Evolutionary conservation across 2,888 invertebrate species (phyloP).

Genomic region (Drosophila rellima): DNA sequence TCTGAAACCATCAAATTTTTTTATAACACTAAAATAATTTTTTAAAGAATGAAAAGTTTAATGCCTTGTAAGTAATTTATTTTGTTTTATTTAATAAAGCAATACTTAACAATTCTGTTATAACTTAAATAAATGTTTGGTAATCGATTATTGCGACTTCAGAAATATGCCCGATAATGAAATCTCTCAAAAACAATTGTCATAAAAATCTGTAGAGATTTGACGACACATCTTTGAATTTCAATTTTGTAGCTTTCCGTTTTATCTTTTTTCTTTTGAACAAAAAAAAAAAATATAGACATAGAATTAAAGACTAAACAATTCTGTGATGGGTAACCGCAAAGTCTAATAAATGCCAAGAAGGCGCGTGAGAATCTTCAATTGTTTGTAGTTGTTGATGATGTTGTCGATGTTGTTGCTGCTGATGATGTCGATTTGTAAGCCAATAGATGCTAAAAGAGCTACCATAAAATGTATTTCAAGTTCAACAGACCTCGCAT

Average conservation of each 20-base stretch:
- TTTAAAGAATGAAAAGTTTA: too few relatives aligned
- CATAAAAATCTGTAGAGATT: neutral
- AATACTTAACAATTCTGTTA: too few relatives aligned
- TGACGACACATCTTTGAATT: neutral
- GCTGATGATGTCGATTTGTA: conserved; percentile 15
- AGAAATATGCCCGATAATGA: neutral
- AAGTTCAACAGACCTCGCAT: conserved; percentile 48
- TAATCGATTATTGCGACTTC: neutral
- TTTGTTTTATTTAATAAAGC: too few relatives aligned
- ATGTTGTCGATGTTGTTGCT: neutral
- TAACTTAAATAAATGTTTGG: too few relatives aligned
- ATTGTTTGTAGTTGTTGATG: neutral
- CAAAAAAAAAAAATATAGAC: neutral
- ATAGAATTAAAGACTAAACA: neutral
- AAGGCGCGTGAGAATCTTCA: conserved; percentile 46
- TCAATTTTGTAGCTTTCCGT: neutral
- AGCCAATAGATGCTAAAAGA: conserved; percentile 36
- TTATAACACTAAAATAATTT: too few relatives aligned
- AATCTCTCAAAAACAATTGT: neutral
- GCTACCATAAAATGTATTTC: conserved; percentile 41
- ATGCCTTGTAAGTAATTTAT: too few relatives aligned
- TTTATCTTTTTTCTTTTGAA: neutral
- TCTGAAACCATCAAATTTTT: too few relatives aligned
- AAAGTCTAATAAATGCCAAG: conserved; percentile 5
- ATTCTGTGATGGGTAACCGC: conserved; percentile 13